Conservation (phyloP, 2,113 vertebrate genomes). For the Rhipidura dahli region DNA sequence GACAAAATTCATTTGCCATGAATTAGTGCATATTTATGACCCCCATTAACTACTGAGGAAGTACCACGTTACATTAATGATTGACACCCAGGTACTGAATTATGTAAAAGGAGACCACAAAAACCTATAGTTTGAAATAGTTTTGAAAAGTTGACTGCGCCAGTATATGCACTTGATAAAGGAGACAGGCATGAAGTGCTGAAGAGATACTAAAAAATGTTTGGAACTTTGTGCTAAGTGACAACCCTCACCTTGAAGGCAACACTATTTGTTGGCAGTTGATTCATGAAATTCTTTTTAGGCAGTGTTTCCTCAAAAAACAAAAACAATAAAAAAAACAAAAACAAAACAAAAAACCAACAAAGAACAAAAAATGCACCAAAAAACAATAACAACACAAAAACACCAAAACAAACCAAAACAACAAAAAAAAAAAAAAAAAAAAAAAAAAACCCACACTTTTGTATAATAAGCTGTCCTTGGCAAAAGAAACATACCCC, state of each 20-base stretch:
- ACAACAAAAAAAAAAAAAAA: neutral
- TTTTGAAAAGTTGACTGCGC: neutral
- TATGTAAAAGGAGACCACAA: neutral
- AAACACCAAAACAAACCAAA: too few relatives aligned
- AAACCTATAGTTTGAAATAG: neutral
- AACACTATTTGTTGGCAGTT: neutral
- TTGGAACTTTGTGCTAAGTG: neutral
- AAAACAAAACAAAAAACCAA: too few relatives aligned
- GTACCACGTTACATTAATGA: fast-evolving
- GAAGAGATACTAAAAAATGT: neutral
- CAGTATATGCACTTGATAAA: neutral
- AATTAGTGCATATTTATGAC: neutral
- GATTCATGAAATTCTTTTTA: neutral
- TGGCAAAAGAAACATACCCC: neutral
- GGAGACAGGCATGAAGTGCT: neutral
- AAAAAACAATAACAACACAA: too few relatives aligned
- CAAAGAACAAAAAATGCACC: too few relatives aligned
- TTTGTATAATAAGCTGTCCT: neutral
- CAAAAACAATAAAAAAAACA: neutral
- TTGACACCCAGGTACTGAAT: neutral
- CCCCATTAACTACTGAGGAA: neutral
- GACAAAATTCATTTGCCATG: too few relatives aligned
- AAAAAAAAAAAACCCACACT: neutral
- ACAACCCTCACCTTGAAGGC: neutral
- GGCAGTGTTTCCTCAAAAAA: neutral